Conservation (phyloP, 2,113 vertebrate genomes). For the Bubo blakistoni region DNA sequence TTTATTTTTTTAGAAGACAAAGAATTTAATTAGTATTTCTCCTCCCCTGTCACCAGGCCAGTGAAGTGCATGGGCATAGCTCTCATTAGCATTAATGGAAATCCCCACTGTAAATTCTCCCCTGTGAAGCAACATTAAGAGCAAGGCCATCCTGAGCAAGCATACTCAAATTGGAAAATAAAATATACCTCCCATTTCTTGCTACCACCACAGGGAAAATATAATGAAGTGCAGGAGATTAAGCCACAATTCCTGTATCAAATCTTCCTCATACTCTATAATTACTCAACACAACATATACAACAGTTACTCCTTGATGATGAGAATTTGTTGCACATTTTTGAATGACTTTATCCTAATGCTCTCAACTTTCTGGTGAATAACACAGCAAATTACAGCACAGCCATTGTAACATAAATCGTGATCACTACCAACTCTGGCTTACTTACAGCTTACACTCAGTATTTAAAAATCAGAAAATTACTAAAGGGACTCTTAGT, state of each 20-base stretch:
- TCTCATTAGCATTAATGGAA: conserved; percentile 26
- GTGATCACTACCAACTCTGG: not conserved
- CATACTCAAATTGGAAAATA: conserved; percentile 9
- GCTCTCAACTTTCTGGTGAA: conserved; percentile 7
- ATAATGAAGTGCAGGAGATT: conserved; percentile 15
- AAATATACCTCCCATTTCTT: conserved; percentile 14
- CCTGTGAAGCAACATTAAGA: not conserved
- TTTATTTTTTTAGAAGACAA: not conserved
- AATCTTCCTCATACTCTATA: conserved; percentile 9
- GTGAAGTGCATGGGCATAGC: not conserved
- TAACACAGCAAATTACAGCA: not conserved
- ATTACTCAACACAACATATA: conserved; percentile 13
- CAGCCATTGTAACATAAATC: not conserved
- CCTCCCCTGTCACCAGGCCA: not conserved
- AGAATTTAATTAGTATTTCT: conserved; percentile 13
- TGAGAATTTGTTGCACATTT: not conserved
- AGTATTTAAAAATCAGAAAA: not conserved
- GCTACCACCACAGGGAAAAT: not conserved
- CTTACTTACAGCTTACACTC: not conserved
- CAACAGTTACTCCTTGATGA: not conserved
- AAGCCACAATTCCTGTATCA: conserved; percentile 9
- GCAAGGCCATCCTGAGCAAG: not conserved
- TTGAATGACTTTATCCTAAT: not conserved
- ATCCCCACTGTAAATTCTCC: conserved; percentile 15
- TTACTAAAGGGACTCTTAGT: not conserved